Evolutionary conservation across 2,888 invertebrate genomes (phyloP).

Genomic region (Catocala nupta): DNA sequence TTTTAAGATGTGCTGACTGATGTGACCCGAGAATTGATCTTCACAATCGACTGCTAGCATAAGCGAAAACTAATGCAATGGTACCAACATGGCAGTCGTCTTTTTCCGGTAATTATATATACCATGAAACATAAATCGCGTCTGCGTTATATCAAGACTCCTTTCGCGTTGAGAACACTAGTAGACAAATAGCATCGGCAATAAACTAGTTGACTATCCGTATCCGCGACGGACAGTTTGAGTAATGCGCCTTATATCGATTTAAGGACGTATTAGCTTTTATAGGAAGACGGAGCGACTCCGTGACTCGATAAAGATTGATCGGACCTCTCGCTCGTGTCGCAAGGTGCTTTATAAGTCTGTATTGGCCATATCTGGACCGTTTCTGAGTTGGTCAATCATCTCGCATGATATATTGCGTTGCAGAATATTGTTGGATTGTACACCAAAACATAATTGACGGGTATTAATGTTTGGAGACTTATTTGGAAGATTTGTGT

Average conservation of each 20-base stretch:
- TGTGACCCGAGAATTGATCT: too few species aligned
- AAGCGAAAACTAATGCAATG: too few species aligned
- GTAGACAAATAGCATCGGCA: constrained; percentile 19
- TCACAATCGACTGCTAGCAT: too few species aligned
- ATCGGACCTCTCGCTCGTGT: constrained; percentile 48
- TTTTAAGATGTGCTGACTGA: too few species aligned
- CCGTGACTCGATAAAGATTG: constrained; percentile 54
- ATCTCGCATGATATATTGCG: constrained; percentile 46
- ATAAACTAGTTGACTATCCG: constrained; percentile 28
- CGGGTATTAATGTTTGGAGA: constrained; percentile 16
- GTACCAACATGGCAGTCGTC: too few species aligned
- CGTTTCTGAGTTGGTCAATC: constrained; percentile 47
- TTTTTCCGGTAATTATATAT: too few species aligned
- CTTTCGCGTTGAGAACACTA: constrained; percentile 3
- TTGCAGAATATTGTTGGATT: constrained; percentile 10
- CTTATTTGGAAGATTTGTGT: constrained; percentile 3
- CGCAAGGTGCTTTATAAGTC: constrained; percentile 56
- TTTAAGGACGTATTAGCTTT: constrained; percentile 54
- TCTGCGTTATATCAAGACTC: not conserved
- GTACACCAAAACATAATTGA: constrained; percentile 18
- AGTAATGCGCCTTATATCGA: constrained; percentile 43
- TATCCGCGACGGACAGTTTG: constrained; percentile 34
- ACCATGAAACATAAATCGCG: too few species aligned
- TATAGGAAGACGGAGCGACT: constrained; percentile 48
- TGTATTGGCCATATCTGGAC: constrained; percentile 49